phyloP scores from a whole-genome alignment of 2,797 vertebrate genomes.

The Carcharodon carcharias region DNA sequence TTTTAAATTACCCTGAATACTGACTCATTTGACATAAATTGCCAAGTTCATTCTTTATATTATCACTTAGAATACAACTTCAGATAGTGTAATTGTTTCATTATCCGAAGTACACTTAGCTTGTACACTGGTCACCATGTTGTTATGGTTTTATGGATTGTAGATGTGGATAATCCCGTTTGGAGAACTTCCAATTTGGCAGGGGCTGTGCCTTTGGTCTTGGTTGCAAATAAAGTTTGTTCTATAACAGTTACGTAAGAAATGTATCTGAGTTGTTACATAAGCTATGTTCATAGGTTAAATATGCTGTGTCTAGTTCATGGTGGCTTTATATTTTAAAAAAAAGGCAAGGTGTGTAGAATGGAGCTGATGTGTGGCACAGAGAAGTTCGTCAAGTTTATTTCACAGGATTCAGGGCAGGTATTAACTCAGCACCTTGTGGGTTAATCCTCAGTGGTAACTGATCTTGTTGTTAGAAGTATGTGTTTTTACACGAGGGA shows the following conservation, averaged over 20 bases:
- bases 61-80: neutral
- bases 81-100: neutral
- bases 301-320: neutral
- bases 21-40: neutral
- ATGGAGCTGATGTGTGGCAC: neutral
- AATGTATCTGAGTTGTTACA: neutral
- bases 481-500: neutral
- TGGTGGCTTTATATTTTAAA: neutral
- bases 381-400: neutral
- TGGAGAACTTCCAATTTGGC: neutral
- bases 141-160: neutral
- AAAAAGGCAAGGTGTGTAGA: neutral
- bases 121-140: neutral
- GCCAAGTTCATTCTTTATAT: neutral
- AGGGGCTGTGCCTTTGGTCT: neutral
- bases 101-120: neutral
- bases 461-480: neutral
- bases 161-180: neutral
- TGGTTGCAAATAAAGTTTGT: neutral
- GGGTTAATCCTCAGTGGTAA: neutral
- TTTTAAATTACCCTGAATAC: neutral
- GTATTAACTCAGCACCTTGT: neutral
- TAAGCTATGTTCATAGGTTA: neutral
- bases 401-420: neutral
- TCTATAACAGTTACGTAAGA: neutral